Percentiles rank a stretch among this genome's conserved stretches.
Conservation (phyloP, 2,797 vertebrate species). For the Synanceia verrucosa region DNA sequence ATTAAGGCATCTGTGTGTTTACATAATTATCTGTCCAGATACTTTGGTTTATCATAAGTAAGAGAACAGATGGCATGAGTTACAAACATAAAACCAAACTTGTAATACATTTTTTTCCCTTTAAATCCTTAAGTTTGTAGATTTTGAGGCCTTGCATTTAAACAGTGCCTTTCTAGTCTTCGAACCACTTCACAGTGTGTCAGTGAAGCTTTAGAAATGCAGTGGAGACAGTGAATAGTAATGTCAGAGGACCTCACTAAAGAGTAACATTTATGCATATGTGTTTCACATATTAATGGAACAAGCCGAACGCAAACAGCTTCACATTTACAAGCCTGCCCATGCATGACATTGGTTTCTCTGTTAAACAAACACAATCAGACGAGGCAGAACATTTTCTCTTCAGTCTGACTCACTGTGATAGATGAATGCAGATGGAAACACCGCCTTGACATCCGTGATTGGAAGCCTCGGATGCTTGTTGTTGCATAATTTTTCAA, state of each 20-base stretch:
- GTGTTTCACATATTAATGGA: background rate
- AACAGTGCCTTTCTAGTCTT: no score
- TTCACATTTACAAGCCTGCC: conserved; percentile 41
- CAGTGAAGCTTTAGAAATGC: background rate
- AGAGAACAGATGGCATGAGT: background rate
- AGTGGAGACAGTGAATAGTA: conserved; percentile 5
- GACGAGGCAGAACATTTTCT: background rate
- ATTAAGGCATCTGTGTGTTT: background rate
- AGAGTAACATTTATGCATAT: background rate
- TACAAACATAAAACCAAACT: background rate
- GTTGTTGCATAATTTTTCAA: conserved; percentile 29
- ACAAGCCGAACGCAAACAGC: conserved; percentile 11
- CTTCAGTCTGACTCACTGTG: conserved; percentile 34
- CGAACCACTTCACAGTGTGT: no score
- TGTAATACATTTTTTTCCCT: background rate
- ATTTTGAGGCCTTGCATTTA: no score
- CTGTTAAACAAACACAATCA: conserved; percentile 57
- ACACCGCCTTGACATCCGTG: conserved; percentile 24
- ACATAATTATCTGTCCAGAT: background rate
- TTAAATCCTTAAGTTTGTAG: background rate
- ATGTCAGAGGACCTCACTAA: conserved; percentile 14
- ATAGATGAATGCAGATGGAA: conserved; percentile 53
- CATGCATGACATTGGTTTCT: conserved; percentile 52
- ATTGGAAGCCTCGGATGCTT: conserved; percentile 24
- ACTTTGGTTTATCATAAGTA: background rate